These are phyloP conservation scores for Thaumetopoea pityocampa DNA, from an alignment of 1,140 invertebrate genomes.

Conservation along the genomic window DNA sequence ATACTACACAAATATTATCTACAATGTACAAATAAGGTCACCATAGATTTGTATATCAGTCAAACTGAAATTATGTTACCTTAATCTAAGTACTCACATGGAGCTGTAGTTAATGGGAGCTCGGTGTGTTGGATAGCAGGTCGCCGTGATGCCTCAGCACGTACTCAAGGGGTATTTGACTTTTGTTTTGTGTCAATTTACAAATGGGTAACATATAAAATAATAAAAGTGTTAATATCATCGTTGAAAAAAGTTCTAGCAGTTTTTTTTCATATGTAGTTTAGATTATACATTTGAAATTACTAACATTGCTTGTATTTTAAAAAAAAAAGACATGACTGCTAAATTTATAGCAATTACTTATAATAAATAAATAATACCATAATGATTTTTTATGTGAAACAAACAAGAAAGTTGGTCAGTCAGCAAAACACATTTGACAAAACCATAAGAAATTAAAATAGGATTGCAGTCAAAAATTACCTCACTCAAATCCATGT, in stretches of 20 bases:
- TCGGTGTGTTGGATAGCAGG: slow-evolving; percentile 24
- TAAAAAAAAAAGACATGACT: slow-evolving; percentile 12
- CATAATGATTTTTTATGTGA: neutral
- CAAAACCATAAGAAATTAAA: slow-evolving; percentile 1
- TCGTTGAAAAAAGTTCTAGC: slow-evolving; percentile 50
- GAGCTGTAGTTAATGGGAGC: slow-evolving; percentile 9
- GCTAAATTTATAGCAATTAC: slow-evolving; percentile 4
- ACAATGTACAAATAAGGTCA: slow-evolving; percentile 1
- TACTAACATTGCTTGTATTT: slow-evolving; percentile 1
- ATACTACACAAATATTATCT: no score
- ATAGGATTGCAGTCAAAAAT: slow-evolving; percentile 14
- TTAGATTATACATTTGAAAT: slow-evolving; percentile 8
- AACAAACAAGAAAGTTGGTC: neutral
- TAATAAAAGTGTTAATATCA: slow-evolving; percentile 76
- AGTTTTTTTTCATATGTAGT: slow-evolving; percentile 21
- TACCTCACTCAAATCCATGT: slow-evolving; percentile 76
- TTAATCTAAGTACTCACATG: slow-evolving; percentile 66
- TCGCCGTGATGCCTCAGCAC: slow-evolving; percentile 37
- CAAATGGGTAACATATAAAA: slow-evolving; percentile 75
- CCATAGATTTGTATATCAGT: neutral
- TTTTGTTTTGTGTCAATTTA: slow-evolving; percentile 75
- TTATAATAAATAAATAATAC: slow-evolving; percentile 2
- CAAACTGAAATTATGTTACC: slow-evolving; percentile 19
- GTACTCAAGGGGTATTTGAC: slow-evolving; percentile 55
- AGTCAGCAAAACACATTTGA: neutral